Evolutionary conservation across 2,797 vertebrate genomes (phyloP).

Genomic region (Lepus townsendii): DNA sequence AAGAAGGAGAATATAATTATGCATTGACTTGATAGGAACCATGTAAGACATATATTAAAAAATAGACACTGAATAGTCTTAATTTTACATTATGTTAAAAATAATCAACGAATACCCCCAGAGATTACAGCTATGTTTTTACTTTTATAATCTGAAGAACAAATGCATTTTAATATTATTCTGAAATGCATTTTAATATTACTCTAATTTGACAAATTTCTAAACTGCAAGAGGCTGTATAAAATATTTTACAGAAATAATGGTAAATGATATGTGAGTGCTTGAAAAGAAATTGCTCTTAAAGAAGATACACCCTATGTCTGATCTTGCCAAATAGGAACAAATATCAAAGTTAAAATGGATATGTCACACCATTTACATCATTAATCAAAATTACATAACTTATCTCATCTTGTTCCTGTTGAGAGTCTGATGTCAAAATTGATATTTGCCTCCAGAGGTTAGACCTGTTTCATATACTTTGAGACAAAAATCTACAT

Average conservation of each 20-base stretch:
- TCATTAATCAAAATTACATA: not conserved
- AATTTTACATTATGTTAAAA: constrained; percentile 23
- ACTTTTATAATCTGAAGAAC: not conserved
- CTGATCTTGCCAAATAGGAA: not conserved
- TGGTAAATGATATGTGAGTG: not conserved
- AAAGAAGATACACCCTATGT: not conserved
- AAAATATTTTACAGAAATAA: constrained; percentile 7
- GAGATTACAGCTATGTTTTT: not conserved
- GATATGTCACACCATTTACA: not conserved
- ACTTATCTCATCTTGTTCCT: not conserved
- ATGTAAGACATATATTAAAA: not conserved
- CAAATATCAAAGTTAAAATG: not conserved
- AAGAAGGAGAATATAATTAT: constrained; percentile 41
- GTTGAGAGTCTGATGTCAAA: not conserved
- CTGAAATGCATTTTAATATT: not conserved
- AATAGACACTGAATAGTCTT: not conserved
- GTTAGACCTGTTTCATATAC: not conserved
- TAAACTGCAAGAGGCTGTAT: not conserved
- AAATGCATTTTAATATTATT: not conserved
- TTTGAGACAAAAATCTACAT: not conserved
- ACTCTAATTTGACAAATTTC: not conserved
- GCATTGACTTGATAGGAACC: not conserved
- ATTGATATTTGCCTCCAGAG: not conserved
- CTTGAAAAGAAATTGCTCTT: not conserved
- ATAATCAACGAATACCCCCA: not conserved